Evolutionary conservation across 2,888 invertebrate species (phyloP).

Genomic region (Heliconius aoede): DNA sequence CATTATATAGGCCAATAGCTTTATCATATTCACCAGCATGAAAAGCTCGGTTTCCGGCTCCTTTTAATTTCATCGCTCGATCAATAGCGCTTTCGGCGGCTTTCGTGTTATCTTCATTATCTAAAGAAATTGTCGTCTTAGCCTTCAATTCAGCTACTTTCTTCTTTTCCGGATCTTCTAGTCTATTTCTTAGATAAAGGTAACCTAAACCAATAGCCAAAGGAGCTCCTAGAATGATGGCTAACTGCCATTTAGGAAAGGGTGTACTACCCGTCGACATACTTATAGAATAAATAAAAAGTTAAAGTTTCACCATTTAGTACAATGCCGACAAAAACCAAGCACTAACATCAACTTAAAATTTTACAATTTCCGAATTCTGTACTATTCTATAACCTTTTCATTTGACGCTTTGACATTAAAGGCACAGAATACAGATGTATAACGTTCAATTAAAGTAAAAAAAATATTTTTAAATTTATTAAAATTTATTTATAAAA

Average conservation of each 20-base stretch:
- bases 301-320: constrained; percentile 72
- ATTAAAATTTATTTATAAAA: too few relatives aligned
- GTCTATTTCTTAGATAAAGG: constrained; percentile 87
- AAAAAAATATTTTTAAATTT: background rate
- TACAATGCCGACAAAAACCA: constrained; percentile 57
- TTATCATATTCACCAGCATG: constrained; percentile 94
- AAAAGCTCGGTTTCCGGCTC: constrained; percentile 94
- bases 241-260: constrained; percentile 93
- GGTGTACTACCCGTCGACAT: constrained; percentile 84
- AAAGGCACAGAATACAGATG: constrained; percentile 26
- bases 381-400: constrained; percentile 55
- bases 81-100: constrained; percentile 85
- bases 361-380: constrained; percentile 63
- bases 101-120: constrained; percentile 80
- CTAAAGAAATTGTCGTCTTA: constrained; percentile 85
- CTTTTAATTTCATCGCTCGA: constrained; percentile 91
- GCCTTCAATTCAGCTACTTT: constrained; percentile 79
- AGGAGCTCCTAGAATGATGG: constrained; percentile 92
- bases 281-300: constrained; percentile 54
- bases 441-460: background rate
- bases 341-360: constrained; percentile 59
- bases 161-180: constrained; percentile 81
- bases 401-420: constrained; percentile 48
- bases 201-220: constrained; percentile 92
- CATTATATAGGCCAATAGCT: constrained; percentile 94